Evolutionary conservation across 2,113 vertebrate genomes (phyloP).

Genomic region (Melanerpes aurifrons): DNA sequence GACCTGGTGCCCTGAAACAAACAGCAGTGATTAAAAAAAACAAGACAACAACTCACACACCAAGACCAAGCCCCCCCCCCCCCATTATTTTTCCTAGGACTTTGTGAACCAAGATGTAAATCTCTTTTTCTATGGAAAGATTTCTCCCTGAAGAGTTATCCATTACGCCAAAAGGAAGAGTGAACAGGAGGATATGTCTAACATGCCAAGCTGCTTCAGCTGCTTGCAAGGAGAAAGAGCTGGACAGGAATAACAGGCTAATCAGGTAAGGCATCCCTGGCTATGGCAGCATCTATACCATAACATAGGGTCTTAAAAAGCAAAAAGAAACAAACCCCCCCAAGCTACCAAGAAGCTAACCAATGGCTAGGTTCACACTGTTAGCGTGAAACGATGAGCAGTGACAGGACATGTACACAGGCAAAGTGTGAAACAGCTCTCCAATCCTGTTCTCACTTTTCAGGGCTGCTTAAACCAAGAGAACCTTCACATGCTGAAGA

Average conservation of each 20-base stretch:
- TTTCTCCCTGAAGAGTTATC: not conserved
- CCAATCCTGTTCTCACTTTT: slow-evolving; percentile 7
- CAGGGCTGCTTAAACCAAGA: not conserved
- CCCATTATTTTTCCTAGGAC: not conserved
- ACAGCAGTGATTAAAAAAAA: not conserved
- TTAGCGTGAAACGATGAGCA: not conserved
- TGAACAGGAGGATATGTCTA: not conserved
- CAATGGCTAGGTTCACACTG: not conserved
- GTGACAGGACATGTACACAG: not conserved
- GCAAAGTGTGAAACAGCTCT: not conserved
- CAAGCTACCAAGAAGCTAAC: not conserved
- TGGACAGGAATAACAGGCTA: not conserved
- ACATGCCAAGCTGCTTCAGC: not conserved
- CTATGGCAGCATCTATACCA: not conserved
- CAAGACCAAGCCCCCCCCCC: too few species aligned
- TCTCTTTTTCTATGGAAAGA: not conserved
- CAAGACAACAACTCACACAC: too few species aligned
- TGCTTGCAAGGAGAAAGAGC: not conserved
- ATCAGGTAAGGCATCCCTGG: not conserved
- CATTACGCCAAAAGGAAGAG: not conserved
- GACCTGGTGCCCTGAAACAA: slow-evolving; percentile 51
- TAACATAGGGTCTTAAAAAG: not conserved
- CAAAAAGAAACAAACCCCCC: not conserved
- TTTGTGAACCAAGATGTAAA: not conserved
- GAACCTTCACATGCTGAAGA: not conserved